phyloP scores from a whole-genome alignment of 2,113 vertebrate genomes.

The Carollia perspicillata region DNA sequence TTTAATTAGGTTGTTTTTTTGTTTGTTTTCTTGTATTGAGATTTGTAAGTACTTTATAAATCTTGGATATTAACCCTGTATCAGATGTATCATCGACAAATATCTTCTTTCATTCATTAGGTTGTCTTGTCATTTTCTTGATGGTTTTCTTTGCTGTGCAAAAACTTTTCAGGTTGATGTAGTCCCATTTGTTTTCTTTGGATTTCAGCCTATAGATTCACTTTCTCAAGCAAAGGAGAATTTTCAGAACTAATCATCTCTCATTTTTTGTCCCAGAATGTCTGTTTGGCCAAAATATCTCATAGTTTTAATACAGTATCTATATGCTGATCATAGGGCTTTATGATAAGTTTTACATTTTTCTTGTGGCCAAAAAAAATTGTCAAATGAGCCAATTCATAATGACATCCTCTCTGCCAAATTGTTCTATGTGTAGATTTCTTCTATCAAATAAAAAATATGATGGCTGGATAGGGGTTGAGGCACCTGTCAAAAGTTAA shows the following conservation, averaged over 20 bases:
- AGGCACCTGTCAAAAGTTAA: neutral
- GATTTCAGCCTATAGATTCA: neutral
- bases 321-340: neutral
- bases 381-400: neutral
- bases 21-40: neutral
- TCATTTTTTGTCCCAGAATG: neutral
- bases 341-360: neutral
- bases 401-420: neutral
- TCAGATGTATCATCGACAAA: neutral
- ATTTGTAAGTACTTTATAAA: too few species aligned
- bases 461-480: neutral
- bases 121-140: neutral
- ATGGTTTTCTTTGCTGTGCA: neutral
- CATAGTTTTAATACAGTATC: neutral
- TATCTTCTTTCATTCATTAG: neutral
- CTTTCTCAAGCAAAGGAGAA: neutral
- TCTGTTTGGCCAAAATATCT: neutral
- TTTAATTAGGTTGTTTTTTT: neutral
- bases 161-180: neutral
- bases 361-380: neutral
- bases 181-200: neutral
- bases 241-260: neutral
- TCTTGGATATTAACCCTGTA: neutral
- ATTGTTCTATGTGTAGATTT: neutral
- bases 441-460: conserved; percentile 11